These are phyloP conservation scores for Apis florea DNA, from an alignment of 1,140 invertebrate genomes.

Conservation along the genomic window DNA sequence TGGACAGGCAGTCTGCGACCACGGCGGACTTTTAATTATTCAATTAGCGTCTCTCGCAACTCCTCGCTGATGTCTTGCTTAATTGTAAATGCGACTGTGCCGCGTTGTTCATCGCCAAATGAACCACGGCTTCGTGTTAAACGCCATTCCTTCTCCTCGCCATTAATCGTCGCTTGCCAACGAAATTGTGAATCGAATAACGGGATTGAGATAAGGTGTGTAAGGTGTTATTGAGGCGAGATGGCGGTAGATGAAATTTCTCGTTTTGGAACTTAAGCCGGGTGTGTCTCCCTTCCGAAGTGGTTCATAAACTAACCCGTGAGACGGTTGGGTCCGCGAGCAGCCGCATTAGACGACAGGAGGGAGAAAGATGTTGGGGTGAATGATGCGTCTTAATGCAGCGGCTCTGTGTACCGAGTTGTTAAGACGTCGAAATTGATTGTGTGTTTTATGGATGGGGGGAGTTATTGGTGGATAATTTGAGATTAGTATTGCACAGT, in stretches of 20 bases:
- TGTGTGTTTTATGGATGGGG: neutral
- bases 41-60: slow-evolving; percentile 37
- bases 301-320: slow-evolving; percentile 7
- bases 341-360: slow-evolving; percentile 16
- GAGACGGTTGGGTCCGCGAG: neutral
- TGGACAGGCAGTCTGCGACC: neutral
- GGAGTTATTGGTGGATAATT: neutral
- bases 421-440: slow-evolving; percentile 34
- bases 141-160: neutral
- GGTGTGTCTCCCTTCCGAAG: neutral
- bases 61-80: slow-evolving; percentile 15
- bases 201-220: neutral
- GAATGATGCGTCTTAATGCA: slow-evolving; percentile 40
- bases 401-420: slow-evolving; percentile 3
- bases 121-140: neutral
- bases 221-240: neutral
- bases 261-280: slow-evolving; percentile 3
- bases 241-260: neutral
- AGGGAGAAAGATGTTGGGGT: neutral
- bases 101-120: slow-evolving; percentile 2
- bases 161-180: neutral
- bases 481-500: no score
- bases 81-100: slow-evolving; percentile 6
- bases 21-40: slow-evolving; percentile 58
- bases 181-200: neutral